Base-by-base conservation (phyloP, 2,888 invertebrate genomes). In the Drosophila meridionalis region DNA sequence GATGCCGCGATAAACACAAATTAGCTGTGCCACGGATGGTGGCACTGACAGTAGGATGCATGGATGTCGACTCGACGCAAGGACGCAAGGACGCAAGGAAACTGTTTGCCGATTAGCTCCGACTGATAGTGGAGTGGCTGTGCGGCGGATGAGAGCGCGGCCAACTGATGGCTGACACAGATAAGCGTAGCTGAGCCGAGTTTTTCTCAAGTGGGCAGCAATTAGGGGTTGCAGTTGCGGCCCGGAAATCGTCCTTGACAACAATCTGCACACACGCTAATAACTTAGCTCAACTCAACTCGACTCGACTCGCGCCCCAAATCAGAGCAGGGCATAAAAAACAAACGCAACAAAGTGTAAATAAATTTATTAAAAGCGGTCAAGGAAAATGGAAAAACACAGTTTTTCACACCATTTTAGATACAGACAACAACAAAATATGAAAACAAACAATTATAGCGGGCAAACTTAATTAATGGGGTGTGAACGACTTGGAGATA, bases 271-370 rank as follows among this genome's bases (percentile, higher is more conserved):
- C 80, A 69, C 67, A 50, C 50, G 65, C 79, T 69, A 55, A 14
- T 60, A 69, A 69, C 52, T 52, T 52, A 20, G 52, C 52, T 50
- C 34, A 20, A 20, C 50, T 52, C 52, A 12, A 32, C 34, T 14
- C 12, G 7, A 63, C 66, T 40, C 47, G 40, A 63, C 67, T 47
- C 47, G 20, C 76, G 85, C 85, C 85, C 84, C 85, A 85, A 76
- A 82, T 82, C 70, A 26, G 11, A 55, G 55, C 38, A 45, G 7
- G 20, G 60, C 32, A 67, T 53, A 63, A 78, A 78, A 70, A 69
- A 65, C 69, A 63, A 86, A 83, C 69, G 82, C 88, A 86, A 77
- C 82, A 87, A 87, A 82, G 83, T 87, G 86, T 82, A 86, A 86
- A 79, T 86, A 86, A 86, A 76, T 74, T 69, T 80, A 87, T 86